Evolutionary conservation across 2,888 invertebrate genomes (phyloP), one percentile per base, ranked within the genome.

Genomic region (Agapostemon virescens): DNA sequence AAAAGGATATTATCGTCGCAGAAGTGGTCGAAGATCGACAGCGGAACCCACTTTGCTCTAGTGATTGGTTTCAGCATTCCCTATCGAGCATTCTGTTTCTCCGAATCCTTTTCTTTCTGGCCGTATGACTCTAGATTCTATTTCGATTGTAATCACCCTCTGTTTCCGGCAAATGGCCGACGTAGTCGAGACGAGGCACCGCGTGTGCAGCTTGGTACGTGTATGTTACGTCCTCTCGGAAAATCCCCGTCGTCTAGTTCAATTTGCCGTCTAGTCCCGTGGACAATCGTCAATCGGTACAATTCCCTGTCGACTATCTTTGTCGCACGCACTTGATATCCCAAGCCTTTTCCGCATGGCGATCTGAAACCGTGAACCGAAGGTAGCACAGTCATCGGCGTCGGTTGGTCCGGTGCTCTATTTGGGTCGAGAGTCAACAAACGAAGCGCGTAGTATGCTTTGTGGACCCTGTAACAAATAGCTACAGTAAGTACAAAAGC

Each of bases 381-480:
- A 1, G 23, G 36, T 55, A 49, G 36, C 63, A 49, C 64, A 61
- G 68, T 74, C 76, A 69, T 58, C 63, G 58, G 64, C 75, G 77
- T 81, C 75, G 85, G 86, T n/a, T 86, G 76, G 75, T 69, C 49
- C 83, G 86, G 77, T 84, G 87, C 88, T 88, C 90, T 90, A 91
- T 91, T 91, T 88, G 81, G 89, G 89, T 89, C 88, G 87, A 85
- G 86, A 83, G 88, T 90, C 88, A 89, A 86, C 87, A 23, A 88
- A 73, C 78, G 82, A 77, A 84, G 84, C 80, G 86, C 81, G 84
- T 84, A 88, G 86, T 88, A 87, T 88, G 83, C 88, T 88, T 88
- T 89, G 89, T 87, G 86, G 85, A 84, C 81, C 82, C 68, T 81
- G 85, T 81, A 68, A 85, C 88, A 89, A 90, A 90, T 87, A 89